Percentiles rank a stretch among this genome's conserved stretches.
Conservation (phyloP, 2,113 vertebrate genomes). For the Murina feae region DNA sequence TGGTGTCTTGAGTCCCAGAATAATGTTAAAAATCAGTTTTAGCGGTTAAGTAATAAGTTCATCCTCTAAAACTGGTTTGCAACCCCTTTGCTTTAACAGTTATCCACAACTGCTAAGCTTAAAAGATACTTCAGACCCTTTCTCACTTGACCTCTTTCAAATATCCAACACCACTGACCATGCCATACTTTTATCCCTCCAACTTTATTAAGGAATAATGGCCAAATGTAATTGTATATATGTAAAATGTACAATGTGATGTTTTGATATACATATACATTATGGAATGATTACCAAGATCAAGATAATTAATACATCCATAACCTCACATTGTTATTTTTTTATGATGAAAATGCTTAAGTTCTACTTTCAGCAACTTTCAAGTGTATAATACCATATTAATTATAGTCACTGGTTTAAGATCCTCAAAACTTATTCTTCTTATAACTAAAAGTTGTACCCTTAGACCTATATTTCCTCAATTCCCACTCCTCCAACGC, state of each 20-base stretch:
- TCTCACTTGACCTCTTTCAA: not conserved
- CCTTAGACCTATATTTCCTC: not conserved
- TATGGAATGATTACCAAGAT: not conserved
- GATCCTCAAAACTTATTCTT: not conserved
- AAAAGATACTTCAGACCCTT: not conserved
- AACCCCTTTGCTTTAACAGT: not conserved
- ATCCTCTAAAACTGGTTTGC: not conserved
- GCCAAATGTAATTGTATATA: not conserved
- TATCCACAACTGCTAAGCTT: not conserved
- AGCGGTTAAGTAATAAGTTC: not conserved
- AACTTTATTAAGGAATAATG: not conserved
- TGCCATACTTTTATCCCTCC: not conserved
- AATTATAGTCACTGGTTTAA: not conserved
- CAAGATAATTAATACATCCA: not conserved
- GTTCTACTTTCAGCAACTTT: not conserved
- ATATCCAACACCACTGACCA: not conserved
- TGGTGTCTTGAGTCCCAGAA: not conserved
- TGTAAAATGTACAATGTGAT: not conserved
- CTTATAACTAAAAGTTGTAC: not conserved
- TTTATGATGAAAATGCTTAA: not conserved
- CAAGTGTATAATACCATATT: not conserved
- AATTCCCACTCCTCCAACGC: not conserved
- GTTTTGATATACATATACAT: not conserved
- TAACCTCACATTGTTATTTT: not conserved
- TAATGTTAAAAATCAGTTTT: not conserved